These are phyloP conservation scores for Mnemiopsis leidyi DNA, from an alignment of 37 sponge, comb jelly and placozoan genomes.

Conservation along the genomic window DNA sequence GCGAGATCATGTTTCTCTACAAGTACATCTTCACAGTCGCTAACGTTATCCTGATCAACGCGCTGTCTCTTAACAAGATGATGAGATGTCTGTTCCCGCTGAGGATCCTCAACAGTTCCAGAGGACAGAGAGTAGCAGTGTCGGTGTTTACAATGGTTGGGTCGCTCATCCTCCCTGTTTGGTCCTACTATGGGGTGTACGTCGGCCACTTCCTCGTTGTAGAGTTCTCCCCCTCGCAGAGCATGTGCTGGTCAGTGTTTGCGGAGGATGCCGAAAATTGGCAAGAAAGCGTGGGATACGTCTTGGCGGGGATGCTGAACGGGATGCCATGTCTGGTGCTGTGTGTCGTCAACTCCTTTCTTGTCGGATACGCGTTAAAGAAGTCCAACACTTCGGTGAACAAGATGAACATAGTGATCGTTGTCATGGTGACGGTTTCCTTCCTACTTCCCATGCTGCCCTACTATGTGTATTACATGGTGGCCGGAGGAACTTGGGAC, in stretches of 20 bases:
- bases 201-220: not conserved
- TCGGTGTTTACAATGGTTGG: not conserved
- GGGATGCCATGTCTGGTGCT: not conserved
- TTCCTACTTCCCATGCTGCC: not conserved
- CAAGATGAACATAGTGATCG: not conserved
- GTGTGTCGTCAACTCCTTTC: not conserved
- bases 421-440: not conserved
- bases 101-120: not conserved
- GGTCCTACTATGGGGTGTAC: not conserved
- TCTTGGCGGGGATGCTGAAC: not conserved
- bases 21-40: not conserved
- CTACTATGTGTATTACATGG: not conserved
- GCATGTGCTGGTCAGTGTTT: not conserved
- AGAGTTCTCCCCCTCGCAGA: not conserved
- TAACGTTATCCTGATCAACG: not conserved
- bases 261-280: not conserved
- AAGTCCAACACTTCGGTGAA: not conserved
- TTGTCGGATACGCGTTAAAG: not conserved
- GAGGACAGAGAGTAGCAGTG: not conserved
- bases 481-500: not conserved
- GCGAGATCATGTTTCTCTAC: not conserved
- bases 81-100: slow-evolving; percentile 9
- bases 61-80: not conserved
- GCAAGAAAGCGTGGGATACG: not conserved
- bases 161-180: not conserved